Conservation (phyloP, 1,140 invertebrate genomes). For the Brachystomella parvula region DNA sequence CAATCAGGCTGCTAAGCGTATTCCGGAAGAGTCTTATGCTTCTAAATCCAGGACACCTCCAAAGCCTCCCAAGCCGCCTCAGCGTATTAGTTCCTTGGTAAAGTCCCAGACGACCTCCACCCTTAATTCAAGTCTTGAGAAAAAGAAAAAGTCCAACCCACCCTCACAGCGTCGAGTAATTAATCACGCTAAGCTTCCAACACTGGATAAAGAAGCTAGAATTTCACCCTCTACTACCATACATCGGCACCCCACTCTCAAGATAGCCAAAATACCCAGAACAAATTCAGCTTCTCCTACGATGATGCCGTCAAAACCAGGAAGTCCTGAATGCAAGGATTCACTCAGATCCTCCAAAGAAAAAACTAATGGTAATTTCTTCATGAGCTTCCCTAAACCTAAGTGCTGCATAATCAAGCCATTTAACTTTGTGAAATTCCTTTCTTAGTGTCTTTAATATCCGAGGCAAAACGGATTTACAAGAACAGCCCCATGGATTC, state of each 20-base stretch:
- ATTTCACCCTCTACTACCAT: slow-evolving; percentile 18
- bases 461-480: slow-evolving; percentile 21
- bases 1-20: background rate
- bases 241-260: slow-evolving; percentile 30
- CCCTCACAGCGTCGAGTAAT: too few species aligned
- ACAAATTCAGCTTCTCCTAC: background rate
- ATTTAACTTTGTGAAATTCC: background rate
- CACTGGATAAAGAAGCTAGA: slow-evolving; percentile 6
- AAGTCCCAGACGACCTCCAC: slow-evolving; percentile 8
- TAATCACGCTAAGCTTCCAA: background rate
- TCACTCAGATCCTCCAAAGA: slow-evolving; percentile 20
- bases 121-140: background rate
- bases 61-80: slow-evolving; percentile 35
- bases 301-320: background rate
- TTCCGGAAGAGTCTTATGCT: background rate
- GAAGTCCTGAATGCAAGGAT: slow-evolving; percentile 18
- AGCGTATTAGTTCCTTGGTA: slow-evolving; percentile 24
- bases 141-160: slow-evolving; percentile 10
- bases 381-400: background rate
- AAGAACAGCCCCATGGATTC: background rate
- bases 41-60: slow-evolving; percentile 21
- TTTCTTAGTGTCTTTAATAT: slow-evolving; percentile 18
- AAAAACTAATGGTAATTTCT: slow-evolving; percentile 32
- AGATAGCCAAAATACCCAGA: slow-evolving; percentile 34
- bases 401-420: background rate